These are phyloP conservation scores for Eutrigla gurnardus DNA, from an alignment of 2,797 vertebrate species.

Conservation along the genomic window DNA sequence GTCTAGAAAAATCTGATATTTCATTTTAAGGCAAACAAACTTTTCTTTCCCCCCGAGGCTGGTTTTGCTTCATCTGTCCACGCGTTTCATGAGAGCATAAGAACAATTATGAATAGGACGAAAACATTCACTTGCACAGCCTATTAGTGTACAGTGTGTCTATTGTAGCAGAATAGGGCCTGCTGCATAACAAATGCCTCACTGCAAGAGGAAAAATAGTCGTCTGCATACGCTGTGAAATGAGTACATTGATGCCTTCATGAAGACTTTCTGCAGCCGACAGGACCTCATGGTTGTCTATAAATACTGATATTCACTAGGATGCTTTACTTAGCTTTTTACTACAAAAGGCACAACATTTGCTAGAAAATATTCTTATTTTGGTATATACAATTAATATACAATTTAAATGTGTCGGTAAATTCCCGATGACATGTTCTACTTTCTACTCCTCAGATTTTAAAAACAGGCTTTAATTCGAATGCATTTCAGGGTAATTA, in stretches of 20 bases:
- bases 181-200: neutral
- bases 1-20: neutral
- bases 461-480: too few relatives aligned
- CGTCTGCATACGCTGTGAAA: neutral
- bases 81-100: neutral
- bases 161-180: neutral
- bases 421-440: neutral
- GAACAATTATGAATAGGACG: neutral
- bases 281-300: neutral
- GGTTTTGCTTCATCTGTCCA: neutral
- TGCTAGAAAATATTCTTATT: neutral
- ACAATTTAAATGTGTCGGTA: neutral
- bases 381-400: too few relatives aligned
- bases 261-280: neutral
- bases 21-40: neutral
- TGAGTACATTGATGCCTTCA: neutral
- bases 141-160: neutral
- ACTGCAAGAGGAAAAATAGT: neutral
- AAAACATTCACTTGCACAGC: constrained; percentile 3
- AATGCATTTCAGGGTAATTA: too few relatives aligned
- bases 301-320: neutral
- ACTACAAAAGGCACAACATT: neutral
- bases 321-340: neutral
- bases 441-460: too few relatives aligned
- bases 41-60: neutral